phyloP scores from a whole-genome alignment of 2,888 invertebrate genomes.

The Oxyteleia sp. region DNA sequence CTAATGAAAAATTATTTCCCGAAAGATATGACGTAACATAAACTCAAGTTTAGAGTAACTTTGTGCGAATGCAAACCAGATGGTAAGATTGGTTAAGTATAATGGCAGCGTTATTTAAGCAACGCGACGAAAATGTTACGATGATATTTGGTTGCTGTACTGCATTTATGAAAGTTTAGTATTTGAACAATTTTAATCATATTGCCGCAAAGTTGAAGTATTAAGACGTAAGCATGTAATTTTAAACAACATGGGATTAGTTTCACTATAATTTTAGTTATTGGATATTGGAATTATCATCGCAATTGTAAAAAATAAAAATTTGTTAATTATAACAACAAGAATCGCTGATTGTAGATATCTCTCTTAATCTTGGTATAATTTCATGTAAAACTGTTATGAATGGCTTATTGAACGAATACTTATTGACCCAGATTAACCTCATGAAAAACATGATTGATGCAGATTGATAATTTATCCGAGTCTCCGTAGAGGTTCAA shows the following conservation, averaged over 20 bases:
- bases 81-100: constrained; percentile 27
- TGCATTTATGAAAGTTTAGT: background rate
- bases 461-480: constrained; percentile 1
- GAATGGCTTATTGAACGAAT: constrained; percentile 1
- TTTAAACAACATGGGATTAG: background rate
- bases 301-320: background rate
- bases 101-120: constrained; percentile 26
- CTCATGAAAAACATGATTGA: background rate
- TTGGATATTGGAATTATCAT: background rate
- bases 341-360: background rate
- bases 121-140: constrained; percentile 27
- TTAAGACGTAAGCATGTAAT: constrained; percentile 11
- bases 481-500: background rate
- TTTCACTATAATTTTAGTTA: constrained; percentile 3
- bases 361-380: background rate
- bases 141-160: background rate
- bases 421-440: background rate
- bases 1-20: too few relatives aligned
- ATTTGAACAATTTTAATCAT: constrained; percentile 28
- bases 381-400: constrained; percentile 2
- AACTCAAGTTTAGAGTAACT: constrained; percentile 7
- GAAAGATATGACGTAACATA: too few relatives aligned
- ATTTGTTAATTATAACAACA: too few relatives aligned
- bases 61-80: constrained; percentile 11
- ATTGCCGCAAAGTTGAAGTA: background rate